These are phyloP conservation scores for Ophion obscuratus DNA, from an alignment of 2,888 invertebrate species.

Conservation along the genomic window DNA sequence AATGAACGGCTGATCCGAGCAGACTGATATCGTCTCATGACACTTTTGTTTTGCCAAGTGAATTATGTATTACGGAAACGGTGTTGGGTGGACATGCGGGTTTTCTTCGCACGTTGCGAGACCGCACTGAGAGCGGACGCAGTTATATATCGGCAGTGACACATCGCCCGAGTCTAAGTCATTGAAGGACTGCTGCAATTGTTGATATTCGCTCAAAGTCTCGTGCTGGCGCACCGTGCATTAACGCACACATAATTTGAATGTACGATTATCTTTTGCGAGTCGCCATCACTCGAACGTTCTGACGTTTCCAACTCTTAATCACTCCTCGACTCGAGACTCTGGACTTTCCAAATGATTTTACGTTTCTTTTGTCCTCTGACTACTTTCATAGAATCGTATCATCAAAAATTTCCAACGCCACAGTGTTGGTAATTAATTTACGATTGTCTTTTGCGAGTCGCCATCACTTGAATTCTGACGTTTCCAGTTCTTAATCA, in stretches of 20 bases:
- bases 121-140: conserved; percentile 19
- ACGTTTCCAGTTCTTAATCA: not conserved
- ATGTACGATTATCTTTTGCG: conserved; percentile 18
- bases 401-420: not conserved
- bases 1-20: not conserved
- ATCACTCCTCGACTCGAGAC: not conserved
- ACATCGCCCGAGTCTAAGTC: conserved; percentile 38
- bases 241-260: conserved; percentile 23
- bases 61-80: conserved; percentile 20
- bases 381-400: too few species aligned
- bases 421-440: not conserved
- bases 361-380: not conserved
- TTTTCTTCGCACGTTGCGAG: conserved; percentile 11
- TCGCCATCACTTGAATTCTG: not conserved
- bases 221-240: conserved; percentile 13
- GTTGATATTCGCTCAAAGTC: conserved; percentile 29
- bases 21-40: conserved; percentile 6
- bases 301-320: not conserved
- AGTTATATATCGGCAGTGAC: not conserved
- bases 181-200: conserved; percentile 48
- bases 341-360: conserved; percentile 20
- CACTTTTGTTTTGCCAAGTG: conserved; percentile 12
- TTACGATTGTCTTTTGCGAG: conserved; percentile 6
- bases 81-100: conserved; percentile 3
- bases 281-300: not conserved